Percentiles rank a stretch among this genome's conserved stretches.
Evolutionary conservation across 2,113 vertebrate genomes (phyloP).

Genomic region (Apaloderma vittatum): DNA sequence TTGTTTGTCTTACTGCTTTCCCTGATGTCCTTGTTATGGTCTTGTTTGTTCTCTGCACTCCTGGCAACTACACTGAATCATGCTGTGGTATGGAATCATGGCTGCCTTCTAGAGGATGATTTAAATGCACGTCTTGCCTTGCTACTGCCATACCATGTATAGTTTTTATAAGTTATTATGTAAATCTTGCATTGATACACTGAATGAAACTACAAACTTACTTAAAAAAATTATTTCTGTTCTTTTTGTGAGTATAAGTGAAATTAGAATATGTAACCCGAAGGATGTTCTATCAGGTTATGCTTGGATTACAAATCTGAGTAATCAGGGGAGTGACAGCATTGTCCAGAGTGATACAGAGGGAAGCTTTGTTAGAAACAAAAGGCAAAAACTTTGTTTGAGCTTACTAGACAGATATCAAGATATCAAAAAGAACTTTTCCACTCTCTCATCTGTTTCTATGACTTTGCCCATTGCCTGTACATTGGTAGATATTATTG

Average conservation of each 20-base stretch:
- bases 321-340: neutral
- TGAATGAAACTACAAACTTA: neutral
- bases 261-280: neutral
- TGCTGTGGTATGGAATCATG: neutral
- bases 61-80: neutral
- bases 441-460: neutral
- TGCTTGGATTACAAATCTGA: neutral
- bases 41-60: neutral
- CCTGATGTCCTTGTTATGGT: neutral
- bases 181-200: neutral
- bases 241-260: neutral
- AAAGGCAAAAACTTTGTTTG: neutral
- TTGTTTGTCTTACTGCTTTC: neutral
- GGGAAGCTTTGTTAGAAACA: neutral
- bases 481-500: neutral
- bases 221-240: neutral
- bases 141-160: neutral
- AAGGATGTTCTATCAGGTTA: neutral
- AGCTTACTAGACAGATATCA: neutral
- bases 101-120: neutral
- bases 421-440: neutral
- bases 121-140: neutral
- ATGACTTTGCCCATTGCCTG: neutral
- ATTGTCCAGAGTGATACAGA: neutral
- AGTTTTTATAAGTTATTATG: neutral